Evolutionary conservation across 2,888 invertebrate species (phyloP).

Genomic region (Pyrochroa serraticornis): DNA sequence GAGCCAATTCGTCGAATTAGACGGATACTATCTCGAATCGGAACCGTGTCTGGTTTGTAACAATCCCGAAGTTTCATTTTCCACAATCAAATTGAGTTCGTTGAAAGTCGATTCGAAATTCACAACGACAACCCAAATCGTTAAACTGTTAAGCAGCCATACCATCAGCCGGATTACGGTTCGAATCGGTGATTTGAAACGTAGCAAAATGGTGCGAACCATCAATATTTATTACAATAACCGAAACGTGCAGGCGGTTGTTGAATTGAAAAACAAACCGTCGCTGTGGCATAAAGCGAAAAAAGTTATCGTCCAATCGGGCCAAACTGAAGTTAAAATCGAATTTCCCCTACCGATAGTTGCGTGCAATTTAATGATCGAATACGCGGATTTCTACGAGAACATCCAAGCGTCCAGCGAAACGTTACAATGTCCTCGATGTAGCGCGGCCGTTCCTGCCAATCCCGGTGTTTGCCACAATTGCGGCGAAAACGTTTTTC

Average conservation of each 20-base stretch:
- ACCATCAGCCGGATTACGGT: conserved; percentile 93
- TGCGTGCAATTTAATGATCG: conserved; percentile 97
- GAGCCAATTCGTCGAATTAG: conserved; percentile 92
- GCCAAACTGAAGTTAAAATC: conserved; percentile 94
- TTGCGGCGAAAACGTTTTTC: conserved; percentile 98
- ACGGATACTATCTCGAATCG: conserved; percentile 95
- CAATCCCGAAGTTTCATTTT: conserved; percentile 93
- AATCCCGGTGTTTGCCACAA: conserved; percentile 97
- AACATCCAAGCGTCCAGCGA: conserved; percentile 93
- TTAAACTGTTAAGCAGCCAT: conserved; percentile 93
- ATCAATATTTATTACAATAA: conserved; percentile 98
- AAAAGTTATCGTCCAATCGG: conserved; percentile 85
- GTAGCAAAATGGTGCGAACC: conserved; percentile 95
- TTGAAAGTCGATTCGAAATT: conserved; percentile 97
- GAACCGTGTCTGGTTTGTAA: conserved; percentile 98
- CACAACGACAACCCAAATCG: conserved; percentile 97
- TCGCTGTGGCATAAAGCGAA: conserved; percentile 97
- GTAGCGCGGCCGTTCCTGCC: conserved; percentile 95
- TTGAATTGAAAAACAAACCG: conserved; percentile 95
- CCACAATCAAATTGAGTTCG: conserved; percentile 88
- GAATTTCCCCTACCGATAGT: conserved; percentile 97
- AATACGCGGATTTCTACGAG: conserved; percentile 97
- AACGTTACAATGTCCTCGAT: conserved; percentile 93
- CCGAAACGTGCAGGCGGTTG: conserved; percentile 93
- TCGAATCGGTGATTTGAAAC: conserved; percentile 92